Evolutionary conservation across 2,113 vertebrate species (phyloP).

Genomic region (Gnathonemus longibarbis): DNA sequence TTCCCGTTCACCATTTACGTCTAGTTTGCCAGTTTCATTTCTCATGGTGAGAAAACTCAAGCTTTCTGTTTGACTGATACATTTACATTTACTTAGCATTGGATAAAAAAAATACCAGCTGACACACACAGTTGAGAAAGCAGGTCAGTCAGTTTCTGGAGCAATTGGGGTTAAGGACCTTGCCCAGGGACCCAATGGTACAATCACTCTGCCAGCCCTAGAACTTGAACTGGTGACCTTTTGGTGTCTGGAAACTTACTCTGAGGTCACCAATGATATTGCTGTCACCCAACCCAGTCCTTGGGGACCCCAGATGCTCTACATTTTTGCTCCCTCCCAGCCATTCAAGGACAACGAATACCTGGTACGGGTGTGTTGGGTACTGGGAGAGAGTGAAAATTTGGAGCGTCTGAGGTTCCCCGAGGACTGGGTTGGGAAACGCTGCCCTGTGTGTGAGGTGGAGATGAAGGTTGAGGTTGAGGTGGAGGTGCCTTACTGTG

Average conservation of each 20-base stretch:
- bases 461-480: no score
- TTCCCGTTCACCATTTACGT: not conserved
- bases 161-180: not conserved
- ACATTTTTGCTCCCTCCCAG: not conserved
- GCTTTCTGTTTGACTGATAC: not conserved
- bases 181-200: not conserved
- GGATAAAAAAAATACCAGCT: no score
- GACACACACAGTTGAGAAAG: not conserved
- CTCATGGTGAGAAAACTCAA: not conserved
- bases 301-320: not conserved
- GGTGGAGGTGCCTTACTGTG: not conserved
- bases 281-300: not conserved
- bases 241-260: not conserved
- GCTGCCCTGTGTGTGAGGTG: not conserved
- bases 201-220: no score
- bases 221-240: not conserved
- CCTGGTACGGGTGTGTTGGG: not conserved
- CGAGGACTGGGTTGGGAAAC: not conserved
- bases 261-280: not conserved
- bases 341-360: not conserved
- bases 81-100: not conserved
- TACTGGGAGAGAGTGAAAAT: not conserved
- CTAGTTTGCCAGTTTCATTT: not conserved
- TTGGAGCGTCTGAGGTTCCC: not conserved
- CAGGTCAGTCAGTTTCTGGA: not conserved